A percentile compares a stretch with the other conserved stretches of the same genome.
Conservation (phyloP, 2,797 vertebrate species). For the Cetoscarus ocellatus region DNA sequence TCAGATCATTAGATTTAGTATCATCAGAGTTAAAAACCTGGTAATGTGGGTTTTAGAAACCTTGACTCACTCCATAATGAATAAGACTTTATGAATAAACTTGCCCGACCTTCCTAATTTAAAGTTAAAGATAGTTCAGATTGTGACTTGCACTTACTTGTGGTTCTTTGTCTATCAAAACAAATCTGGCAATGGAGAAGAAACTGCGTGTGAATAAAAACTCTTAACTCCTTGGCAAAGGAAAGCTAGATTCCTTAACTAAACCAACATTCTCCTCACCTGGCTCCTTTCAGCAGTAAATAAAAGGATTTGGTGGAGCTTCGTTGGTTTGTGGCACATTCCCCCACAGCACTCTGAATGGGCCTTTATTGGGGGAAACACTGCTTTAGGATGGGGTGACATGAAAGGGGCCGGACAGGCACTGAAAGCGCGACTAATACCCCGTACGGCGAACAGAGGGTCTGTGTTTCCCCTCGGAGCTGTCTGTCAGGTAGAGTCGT, state of each 20-base stretch:
- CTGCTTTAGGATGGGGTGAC: slow-evolving; percentile 75
- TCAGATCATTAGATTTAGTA: no score
- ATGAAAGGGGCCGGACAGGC: slow-evolving; percentile 78
- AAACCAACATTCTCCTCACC: slow-evolving; percentile 68
- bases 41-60: no score
- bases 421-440: slow-evolving; percentile 80
- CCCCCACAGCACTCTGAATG: slow-evolving; percentile 73
- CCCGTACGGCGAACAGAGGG: slow-evolving; percentile 69
- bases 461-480: slow-evolving; percentile 63
- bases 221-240: slow-evolving; percentile 44
- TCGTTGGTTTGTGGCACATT: slow-evolving; percentile 72
- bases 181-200: slow-evolving; percentile 14
- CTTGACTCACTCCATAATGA: no score
- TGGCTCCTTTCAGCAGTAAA: slow-evolving; percentile 69
- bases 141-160: not conserved
- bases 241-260: slow-evolving; percentile 56
- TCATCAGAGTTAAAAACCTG: no score
- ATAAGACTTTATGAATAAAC: no score
- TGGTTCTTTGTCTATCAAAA: slow-evolving; percentile 14
- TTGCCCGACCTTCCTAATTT: no score
- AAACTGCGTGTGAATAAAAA: slow-evolving; percentile 55
- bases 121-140: not conserved
- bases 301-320: slow-evolving; percentile 68
- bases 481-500: slow-evolving; percentile 64
- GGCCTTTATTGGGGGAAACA: slow-evolving; percentile 78